Base-by-base conservation (phyloP, 2,888 invertebrate genomes). In the Mongoloraphidia duomilia region DNA sequence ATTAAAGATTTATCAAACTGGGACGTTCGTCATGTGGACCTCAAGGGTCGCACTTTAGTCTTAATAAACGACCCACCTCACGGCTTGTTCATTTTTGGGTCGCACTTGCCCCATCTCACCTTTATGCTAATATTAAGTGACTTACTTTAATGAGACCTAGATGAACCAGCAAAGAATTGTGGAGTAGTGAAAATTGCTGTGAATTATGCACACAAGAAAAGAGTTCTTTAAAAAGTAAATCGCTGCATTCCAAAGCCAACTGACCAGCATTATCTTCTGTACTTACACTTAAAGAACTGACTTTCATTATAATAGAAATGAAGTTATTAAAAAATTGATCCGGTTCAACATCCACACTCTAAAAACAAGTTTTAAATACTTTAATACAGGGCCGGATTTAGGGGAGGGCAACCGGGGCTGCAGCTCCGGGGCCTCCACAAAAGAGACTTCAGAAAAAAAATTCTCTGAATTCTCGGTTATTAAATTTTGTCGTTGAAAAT, bases 61-160 rank as follows among this genome's bases (percentile, higher is more conserved):
- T n/a, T n/a, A n/a, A n/a, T n/a, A n/a, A n/a, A n/a, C n/a, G n/a
- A n/a, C n/a, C n/a, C n/a, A n/a, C n/a, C n/a, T n/a, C n/a, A n/a
- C n/a, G n/a, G n/a, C n/a, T n/a, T n/a, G n/a, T n/a, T n/a, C n/a
- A n/a, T n/a, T n/a, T n/a, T n/a, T n/a, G n/a, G n/a, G n/a, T n/a
- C n/a, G n/a, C n/a, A n/a, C n/a, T n/a, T n/a, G n/a, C n/a, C n/a
- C n/a, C 4, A 17, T 35, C 26, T 10, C 2, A 39, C 10, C 11
- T 12, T 8, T 9, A 37, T 2, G 26, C 26, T 26, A 26, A 26
- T 13, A 9, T 40, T 36, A 12, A 39, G 36, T 43, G 9, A 55
- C 58, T 59, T 65, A 85, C 86, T 75, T 88, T 88, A 39, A 87
- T 75, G 4, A 87, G 68, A 1, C 79, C 81, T 11, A 86, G 64